A percentile compares a stretch with the other conserved stretches of the same genome.
phyloP scores from a whole-genome alignment of 2,797 vertebrate species.

The Pseudocheirus occidentalis region DNA sequence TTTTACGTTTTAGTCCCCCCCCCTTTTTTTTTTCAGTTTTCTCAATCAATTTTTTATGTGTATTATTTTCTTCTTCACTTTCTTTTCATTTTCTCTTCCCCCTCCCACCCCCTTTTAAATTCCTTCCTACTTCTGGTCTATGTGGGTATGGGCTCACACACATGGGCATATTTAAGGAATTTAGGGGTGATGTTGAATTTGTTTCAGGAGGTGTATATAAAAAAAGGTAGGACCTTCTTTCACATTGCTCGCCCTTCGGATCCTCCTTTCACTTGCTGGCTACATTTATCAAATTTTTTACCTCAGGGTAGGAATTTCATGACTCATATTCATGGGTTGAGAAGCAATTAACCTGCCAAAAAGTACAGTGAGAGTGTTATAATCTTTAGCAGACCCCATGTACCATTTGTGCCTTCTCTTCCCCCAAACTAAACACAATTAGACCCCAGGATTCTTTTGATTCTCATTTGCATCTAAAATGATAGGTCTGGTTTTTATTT shows the following conservation, averaged over 20 bases:
- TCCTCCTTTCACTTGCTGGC: conserved; percentile 31
- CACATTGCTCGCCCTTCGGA: neutral
- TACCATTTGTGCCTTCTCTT: neutral
- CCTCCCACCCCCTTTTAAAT: neutral
- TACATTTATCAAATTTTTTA: conserved; percentile 49
- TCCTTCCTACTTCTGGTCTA: neutral
- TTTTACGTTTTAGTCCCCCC: neutral
- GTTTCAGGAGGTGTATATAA: no score
- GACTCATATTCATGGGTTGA: conserved; percentile 39
- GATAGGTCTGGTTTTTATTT: conserved; percentile 50
- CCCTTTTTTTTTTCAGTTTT: neutral
- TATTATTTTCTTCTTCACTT: neutral
- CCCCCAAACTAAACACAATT: neutral
- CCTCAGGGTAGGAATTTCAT: conserved; percentile 48
- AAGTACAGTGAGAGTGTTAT: neutral
- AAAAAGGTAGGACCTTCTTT: neutral
- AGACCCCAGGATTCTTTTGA: neutral
- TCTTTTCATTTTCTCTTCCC: neutral
- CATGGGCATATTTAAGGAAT: neutral
- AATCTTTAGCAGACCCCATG: neutral
- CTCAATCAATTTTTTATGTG: neutral
- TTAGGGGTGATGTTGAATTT: neutral
- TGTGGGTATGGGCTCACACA: no score
- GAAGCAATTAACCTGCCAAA: conserved; percentile 37
- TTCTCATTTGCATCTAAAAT: conserved; percentile 32